Evolutionary conservation across 2,797 vertebrate genomes (phyloP).

Genomic region (Sebastes alutus): DNA sequence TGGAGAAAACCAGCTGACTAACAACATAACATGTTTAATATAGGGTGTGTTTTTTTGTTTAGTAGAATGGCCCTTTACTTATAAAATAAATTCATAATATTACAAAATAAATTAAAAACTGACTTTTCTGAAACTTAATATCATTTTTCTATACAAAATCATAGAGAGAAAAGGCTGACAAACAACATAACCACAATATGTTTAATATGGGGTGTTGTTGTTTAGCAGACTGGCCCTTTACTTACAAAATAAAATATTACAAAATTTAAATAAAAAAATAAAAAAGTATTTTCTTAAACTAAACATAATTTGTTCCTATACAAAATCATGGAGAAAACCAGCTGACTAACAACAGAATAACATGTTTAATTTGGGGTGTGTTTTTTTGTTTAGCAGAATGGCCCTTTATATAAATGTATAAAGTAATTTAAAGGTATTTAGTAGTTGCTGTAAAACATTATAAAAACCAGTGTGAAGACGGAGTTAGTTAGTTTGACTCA

Average conservation of each 20-base stretch:
- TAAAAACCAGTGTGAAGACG: slow-evolving; percentile 56
- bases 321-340: background rate
- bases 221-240: background rate
- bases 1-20: background rate
- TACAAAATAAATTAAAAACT: no score
- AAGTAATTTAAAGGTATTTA: slow-evolving; percentile 16
- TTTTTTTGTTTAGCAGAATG: background rate
- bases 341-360: background rate
- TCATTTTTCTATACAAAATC: background rate
- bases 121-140: no score
- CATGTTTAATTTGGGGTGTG: background rate
- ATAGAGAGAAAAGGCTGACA: background rate
- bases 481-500: slow-evolving; percentile 61
- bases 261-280: no score
- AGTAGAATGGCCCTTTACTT: background rate
- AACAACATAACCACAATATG: background rate
- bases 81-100: background rate
- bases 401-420: background rate
- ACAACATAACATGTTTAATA: background rate
- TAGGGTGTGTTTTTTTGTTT: background rate
- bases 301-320: background rate
- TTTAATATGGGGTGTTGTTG: background rate
- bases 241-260: background rate
- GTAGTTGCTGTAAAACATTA: slow-evolving; percentile 43
- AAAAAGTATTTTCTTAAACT: background rate